Base-by-base conservation (phyloP, 2,888 invertebrate species). In the Notodonta dromedarius region DNA sequence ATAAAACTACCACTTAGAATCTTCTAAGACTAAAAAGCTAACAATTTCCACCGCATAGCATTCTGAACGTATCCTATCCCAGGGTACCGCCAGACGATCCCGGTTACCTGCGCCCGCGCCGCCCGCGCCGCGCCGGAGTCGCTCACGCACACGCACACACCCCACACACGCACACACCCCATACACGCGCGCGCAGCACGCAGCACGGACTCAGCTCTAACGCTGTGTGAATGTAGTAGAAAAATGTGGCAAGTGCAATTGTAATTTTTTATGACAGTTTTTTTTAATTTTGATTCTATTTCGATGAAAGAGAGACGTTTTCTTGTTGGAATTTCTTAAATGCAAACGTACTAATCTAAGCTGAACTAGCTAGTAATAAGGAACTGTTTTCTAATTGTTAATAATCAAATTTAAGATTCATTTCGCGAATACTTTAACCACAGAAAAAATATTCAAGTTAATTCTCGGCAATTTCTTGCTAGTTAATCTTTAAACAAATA, bases 41-140 rank as follows among this genome's bases (percentile, higher is more conserved):
- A 87, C 80, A 77, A 80, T 78, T 78, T 82, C 72, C 77, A 77
- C 74, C 66, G 70, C 14, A 39, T 40, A 79, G 80, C 80, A 79
- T 78, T 80, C 79, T 89, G 88, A 76, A 80, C 82, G 77, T 80
- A 66, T 78, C 81, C 82, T 86, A 85, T 85, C 72, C 82, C 52
- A 62, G 68, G 83, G 83, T 74, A 78, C 76, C 76, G 82, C 74
- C 85, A 85, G 84, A 84, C 89, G 89, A 85, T 90, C 91, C 91
- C 87, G 83, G 88, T 90, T 93, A 92, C 92, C 92, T 92, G 91
- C 90, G 91, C 85, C 65, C 68, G 85, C 87, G 24, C 24, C 24
- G 24, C 24, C 24, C 24, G 24, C 24, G 24, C 24, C 24, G 24
- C 24, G 80, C 82, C 54, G 39, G 62, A 75, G 76, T 74, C 77